These are phyloP conservation scores for Nerophis ophidion DNA, from an alignment of 2,113 vertebrate genomes.

Conservation along the genomic window DNA sequence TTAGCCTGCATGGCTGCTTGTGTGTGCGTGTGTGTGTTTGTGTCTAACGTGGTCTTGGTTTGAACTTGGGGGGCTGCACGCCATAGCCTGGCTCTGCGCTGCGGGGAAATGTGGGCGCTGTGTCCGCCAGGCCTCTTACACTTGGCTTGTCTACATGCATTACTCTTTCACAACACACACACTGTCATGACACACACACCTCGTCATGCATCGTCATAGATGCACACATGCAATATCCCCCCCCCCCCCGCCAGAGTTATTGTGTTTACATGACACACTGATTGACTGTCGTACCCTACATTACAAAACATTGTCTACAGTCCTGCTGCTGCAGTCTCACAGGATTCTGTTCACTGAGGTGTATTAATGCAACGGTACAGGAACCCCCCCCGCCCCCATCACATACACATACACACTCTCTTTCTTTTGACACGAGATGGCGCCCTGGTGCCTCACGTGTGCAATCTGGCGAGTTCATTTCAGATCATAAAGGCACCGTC, in stretches of 20 bases:
- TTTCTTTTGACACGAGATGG: slow-evolving; percentile 51
- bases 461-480: slow-evolving; percentile 38
- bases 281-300: not conserved
- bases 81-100: slow-evolving; percentile 54
- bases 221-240: not conserved
- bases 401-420: slow-evolving; percentile 5
- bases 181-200: slow-evolving; percentile 8
- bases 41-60: slow-evolving; percentile 49
- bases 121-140: slow-evolving; percentile 68
- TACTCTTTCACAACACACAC: slow-evolving; percentile 46
- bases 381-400: slow-evolving; percentile 6
- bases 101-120: slow-evolving; percentile 63
- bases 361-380: not conserved
- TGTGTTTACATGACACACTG: not conserved
- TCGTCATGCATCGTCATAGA: slow-evolving; percentile 15
- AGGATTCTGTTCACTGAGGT: too few relatives aligned
- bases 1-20: slow-evolving; percentile 58
- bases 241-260: not conserved
- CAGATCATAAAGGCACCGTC: slow-evolving; percentile 17
- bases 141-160: slow-evolving; percentile 66
- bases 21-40: slow-evolving; percentile 33
- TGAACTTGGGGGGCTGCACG: slow-evolving; percentile 60
- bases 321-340: too few relatives aligned
- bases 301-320: too few relatives aligned
- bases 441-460: slow-evolving; percentile 50